Base-by-base conservation (phyloP, 2,888 invertebrate genomes). In the Pogonocherus hispidulus region DNA sequence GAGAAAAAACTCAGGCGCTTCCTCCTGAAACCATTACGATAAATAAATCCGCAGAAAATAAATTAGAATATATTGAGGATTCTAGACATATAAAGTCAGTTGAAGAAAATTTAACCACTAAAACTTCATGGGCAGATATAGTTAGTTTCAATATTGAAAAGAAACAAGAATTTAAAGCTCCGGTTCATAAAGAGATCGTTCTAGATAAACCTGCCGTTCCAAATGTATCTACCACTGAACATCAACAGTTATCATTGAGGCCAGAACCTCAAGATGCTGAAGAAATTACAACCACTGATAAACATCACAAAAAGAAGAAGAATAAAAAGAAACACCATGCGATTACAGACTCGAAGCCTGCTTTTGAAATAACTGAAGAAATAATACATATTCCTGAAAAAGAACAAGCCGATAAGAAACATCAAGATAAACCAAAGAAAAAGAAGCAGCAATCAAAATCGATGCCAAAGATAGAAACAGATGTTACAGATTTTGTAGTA, bases 301-400 rank as follows among this genome's bases (percentile, higher is more conserved):
- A 64, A 16, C 60, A 67, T 41, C 32, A 44, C 14, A 41, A 35
- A 9, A 72, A 70, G 35, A 63, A 68, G 64, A 71, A 64, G 8
- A 67, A 73, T 16, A 72, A 71, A 41, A 71, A 71, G 51, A 73
- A 76, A 52, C 67, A 66, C n/a, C 54, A 62, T 19, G 27, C 23
- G 27, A 11, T 60, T 41, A 70, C 71, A 35, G 71, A 72, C 18
- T 19, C 23, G 8, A 72, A 74, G 55, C 73, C 71, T n/a, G 70
- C 71, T 2, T 74, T 72, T 59, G 66, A 64, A 51, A 57, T 74
- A 14, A 71, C 68, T 5, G 75, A 74, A 56, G 70, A 75, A 54
- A 75, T 75, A 44, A 52, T 23, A 22, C 57, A 70, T 22, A 72
- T 71, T 19, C 66, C 73, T 6, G 67, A 70, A 11, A 52, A 46